A percentile compares a stretch with the other conserved stretches of the same genome.
phyloP scores from a whole-genome alignment of 2,888 invertebrate genomes.

The Hartigia nigra region DNA sequence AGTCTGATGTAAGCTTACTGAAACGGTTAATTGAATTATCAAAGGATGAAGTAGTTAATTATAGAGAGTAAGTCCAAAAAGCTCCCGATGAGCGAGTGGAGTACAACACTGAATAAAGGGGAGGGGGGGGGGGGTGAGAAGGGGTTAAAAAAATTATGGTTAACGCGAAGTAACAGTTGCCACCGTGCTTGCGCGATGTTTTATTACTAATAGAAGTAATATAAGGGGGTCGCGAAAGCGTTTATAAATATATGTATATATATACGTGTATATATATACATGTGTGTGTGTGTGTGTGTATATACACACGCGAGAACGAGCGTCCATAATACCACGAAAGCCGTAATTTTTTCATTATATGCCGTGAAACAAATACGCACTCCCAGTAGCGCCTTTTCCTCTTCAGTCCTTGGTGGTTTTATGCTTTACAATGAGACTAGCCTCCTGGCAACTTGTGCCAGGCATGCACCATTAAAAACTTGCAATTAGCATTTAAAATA shows the following conservation, averaged over 20 bases:
- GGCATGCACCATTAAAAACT: constrained; percentile 60
- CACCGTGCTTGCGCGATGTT: not conserved
- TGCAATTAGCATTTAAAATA: constrained; percentile 65
- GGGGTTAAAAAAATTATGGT: not conserved
- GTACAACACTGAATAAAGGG: not conserved
- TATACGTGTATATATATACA: not conserved
- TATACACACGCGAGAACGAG: constrained; percentile 24
- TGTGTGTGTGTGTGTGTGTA: not conserved
- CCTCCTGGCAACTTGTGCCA: not conserved
- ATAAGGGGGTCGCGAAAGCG: constrained; percentile 23
- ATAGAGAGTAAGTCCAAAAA: constrained; percentile 11
- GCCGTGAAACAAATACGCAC: constrained; percentile 48
- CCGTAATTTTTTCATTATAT: constrained; percentile 55
- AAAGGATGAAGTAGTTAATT: not conserved
- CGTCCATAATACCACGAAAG: constrained; percentile 48
- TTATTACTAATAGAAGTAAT: not conserved
- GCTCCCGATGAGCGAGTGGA: constrained; percentile 21
- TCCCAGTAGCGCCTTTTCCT: not conserved
- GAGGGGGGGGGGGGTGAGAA: not conserved
- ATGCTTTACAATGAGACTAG: not conserved
- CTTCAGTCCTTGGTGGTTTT: not conserved
- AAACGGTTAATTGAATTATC: constrained; percentile 33
- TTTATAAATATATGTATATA: constrained; percentile 23
- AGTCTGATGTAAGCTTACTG: not conserved
- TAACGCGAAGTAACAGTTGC: not conserved